Base-by-base conservation (phyloP, 2,888 invertebrate species). In the Entomobrya proxima region DNA sequence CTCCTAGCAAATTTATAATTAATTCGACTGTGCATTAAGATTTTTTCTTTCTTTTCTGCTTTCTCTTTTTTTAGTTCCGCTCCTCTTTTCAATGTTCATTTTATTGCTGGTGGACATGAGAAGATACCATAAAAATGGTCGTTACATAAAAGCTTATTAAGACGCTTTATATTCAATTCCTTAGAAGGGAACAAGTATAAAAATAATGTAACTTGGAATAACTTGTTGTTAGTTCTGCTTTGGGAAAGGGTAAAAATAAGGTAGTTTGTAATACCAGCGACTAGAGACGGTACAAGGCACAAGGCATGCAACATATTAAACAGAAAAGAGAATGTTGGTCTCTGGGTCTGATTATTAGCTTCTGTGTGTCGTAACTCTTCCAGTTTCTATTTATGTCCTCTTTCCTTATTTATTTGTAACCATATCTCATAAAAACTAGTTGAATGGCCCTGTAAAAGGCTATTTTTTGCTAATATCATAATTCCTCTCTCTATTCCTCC, bases 1-100 rank as follows among this genome's bases (percentile, higher is more conserved):
- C 40, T 69, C 52, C 30, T 3, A 61, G 82, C 61, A 82, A 74
- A 82, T 82, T 82, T 82, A 82, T 82, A 82, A 82, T 82, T 82
- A 82, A 82, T 82, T 75, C 82, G 47, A 15, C 40, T 37, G 47
- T 27, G 52, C 80, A 80, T 30, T 58, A 37, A n/a, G n/a, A n/a
- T n/a, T n/a, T n/a, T n/a, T 78, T 47, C 27, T 35, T 35, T 64
- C 15, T 11, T 18, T 15, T 44, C 15, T 32, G 13, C 52, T 69
- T 21, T 69, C 72, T 55, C 55, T 69, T 50, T 35, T 52, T 69
- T 50, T 18, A 18, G n/a, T 35, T 55, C n/a, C 4, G n/a, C 37
- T 58, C 18, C 69, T 69, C n/a, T n/a, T n/a, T n/a, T n/a, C n/a
- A n/a, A n/a, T 67, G 37, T 72, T 47, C 27, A 27, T 69, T 69